Evolutionary conservation across 2,888 invertebrate genomes (phyloP), one percentile per base, ranked within the genome.

Genomic region (Volucella inanis): DNA sequence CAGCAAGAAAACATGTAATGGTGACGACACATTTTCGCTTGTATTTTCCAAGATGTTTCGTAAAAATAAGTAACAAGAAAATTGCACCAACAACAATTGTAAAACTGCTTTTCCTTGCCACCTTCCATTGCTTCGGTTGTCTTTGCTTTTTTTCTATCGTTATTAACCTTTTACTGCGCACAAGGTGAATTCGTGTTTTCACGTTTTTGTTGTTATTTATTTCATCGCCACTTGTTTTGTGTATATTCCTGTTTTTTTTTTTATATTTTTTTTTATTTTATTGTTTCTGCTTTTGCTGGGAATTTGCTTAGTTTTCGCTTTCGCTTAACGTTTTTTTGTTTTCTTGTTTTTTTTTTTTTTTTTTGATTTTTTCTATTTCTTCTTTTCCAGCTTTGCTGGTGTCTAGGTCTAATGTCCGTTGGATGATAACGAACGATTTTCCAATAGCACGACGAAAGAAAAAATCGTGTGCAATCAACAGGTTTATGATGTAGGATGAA

Each of bases 131-230:
- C 18, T 22, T 22, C 18, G 45, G 64, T 77, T 74, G 72, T 49
- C 55, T 14, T 75, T 67, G 77, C 59, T 67, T 68, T 45, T 77
- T 55, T 82, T 72, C 55, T 43, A 72, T 67, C 82, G 62, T 62
- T 77, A 83, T 74, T 77, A 83, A 83, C 77, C 82, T 83, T 82
- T 83, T 77, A 74, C 72, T 72, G 77, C 72, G 72, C 77, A 83
- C 82, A 83, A 83, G 82, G 77, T 83, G 77, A 83, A 67, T 83
- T 83, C 77, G 77, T 78, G 82, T 77, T 65, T 79, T 62, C 70
- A 76, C 57, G 57, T 65, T 61, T 71, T 65, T 82, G 67, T 67
- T 77, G 72, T 67, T 77, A 71, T 77, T 83, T 77, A 71, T 61
- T 72, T 31, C 31, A 31, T 31, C 31, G 31, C 6, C 31, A 31